A percentile compares a stretch with the other conserved stretches of the same genome.
phyloP scores from a whole-genome alignment of 64 coral and sea anemone species.

The Platygyra sinensis region DNA sequence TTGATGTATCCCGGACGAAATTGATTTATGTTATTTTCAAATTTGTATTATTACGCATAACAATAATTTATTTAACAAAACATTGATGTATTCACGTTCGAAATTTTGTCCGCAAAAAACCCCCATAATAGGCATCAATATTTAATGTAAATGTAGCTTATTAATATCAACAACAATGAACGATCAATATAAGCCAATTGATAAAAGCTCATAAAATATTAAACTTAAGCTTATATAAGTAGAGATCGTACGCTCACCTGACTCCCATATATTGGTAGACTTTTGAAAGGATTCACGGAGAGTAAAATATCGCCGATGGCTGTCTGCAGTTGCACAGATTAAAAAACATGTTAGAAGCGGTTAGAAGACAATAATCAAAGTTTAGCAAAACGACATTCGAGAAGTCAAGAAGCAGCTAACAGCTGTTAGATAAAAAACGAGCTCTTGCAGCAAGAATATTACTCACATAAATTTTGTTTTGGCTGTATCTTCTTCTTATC shows the following conservation, averaged over 20 bases:
- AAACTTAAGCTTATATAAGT: no score
- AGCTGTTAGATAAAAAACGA: not conserved
- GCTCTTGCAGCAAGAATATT: not conserved
- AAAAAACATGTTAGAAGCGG: not conserved
- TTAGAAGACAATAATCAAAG: not conserved
- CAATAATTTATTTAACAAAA: no score
- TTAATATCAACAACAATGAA: not conserved
- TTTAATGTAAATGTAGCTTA: not conserved
- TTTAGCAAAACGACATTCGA: not conserved
- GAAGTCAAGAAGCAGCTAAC: no score
- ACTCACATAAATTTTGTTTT: constrained; percentile 15
- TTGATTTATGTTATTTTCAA: no score
- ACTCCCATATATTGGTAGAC: constrained; percentile 11
- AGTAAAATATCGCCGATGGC: constrained; percentile 10
- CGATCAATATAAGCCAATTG: constrained; percentile 25
- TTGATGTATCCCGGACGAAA: no score
- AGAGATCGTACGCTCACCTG: not conserved
- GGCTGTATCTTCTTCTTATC: constrained; percentile 2
- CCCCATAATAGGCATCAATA: no score
- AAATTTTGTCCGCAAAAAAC: no score
- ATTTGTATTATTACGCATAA: no score
- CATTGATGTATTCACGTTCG: no score
- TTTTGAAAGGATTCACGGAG: constrained; percentile 26
- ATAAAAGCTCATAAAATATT: no score
- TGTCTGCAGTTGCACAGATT: constrained; percentile 5